Conservation (phyloP, 2,888 invertebrate species). For the Mimas tiliae region DNA sequence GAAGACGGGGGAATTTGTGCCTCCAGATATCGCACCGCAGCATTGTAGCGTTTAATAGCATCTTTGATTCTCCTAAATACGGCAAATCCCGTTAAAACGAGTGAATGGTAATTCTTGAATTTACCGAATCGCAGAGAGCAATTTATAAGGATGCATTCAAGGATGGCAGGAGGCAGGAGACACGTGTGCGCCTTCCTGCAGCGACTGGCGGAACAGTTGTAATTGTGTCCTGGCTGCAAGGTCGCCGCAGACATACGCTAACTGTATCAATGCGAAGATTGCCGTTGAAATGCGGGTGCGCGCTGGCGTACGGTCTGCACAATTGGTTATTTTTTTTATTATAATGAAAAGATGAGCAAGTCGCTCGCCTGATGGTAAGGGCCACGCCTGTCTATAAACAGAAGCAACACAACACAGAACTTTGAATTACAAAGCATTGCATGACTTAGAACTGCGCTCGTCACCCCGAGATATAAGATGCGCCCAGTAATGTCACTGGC, state of each 20-base stretch:
- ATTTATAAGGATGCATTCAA: slow-evolving; percentile 58
- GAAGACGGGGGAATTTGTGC: too few species aligned
- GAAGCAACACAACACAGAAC: too few species aligned
- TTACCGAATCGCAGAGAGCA: slow-evolving; percentile 26
- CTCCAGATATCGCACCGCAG: too few species aligned
- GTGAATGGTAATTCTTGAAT: slow-evolving; percentile 28
- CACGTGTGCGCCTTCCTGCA: slow-evolving; percentile 56
- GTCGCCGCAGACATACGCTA: slow-evolving; percentile 59
- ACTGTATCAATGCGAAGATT: slow-evolving; percentile 77
- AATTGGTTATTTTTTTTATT: slow-evolving; percentile 28
- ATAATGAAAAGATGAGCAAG: too few species aligned
- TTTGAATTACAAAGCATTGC: too few species aligned
- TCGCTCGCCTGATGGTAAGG: too few species aligned
- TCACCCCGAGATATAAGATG: too few species aligned
- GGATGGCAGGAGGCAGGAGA: slow-evolving; percentile 51
- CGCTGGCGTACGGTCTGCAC: slow-evolving; percentile 47
- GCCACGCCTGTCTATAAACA: too few species aligned
- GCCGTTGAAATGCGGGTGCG: slow-evolving; percentile 66
- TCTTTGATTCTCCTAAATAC: not conserved
- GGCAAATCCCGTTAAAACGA: not conserved
- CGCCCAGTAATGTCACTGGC: too few species aligned
- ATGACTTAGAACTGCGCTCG: too few species aligned
- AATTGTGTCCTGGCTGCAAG: slow-evolving; percentile 71
- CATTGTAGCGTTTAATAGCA: too few species aligned
- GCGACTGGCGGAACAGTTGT: slow-evolving; percentile 57